Percentiles rank a stretch among this genome's conserved stretches.
These are phyloP conservation scores for Fundulus diaphanus DNA, from an alignment of 2,797 vertebrate genomes.

Conservation along the genomic window DNA sequence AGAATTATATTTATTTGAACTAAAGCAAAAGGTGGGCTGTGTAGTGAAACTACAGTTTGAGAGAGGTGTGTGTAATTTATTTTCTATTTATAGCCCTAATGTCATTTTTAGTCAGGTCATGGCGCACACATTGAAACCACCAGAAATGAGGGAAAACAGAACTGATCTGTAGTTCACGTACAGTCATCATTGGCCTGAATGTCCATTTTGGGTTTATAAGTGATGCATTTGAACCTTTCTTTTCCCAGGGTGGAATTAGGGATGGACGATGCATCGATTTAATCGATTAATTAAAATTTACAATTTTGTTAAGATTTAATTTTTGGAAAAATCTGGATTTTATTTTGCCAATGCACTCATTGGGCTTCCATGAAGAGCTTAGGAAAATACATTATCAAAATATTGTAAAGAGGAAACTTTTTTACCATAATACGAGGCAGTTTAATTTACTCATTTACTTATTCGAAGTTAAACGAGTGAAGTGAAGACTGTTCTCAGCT, in stretches of 20 bases:
- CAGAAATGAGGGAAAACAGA: not conserved
- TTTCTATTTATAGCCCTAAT: conserved; percentile 37
- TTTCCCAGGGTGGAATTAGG: not conserved
- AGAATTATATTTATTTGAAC: conserved; percentile 66
- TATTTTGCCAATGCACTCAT: too few relatives aligned
- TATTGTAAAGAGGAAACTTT: too few relatives aligned
- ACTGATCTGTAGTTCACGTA: not conserved
- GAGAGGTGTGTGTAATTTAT: conserved; percentile 16
- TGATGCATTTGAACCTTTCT: not conserved
- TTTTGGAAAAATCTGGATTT: too few relatives aligned
- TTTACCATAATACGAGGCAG: too few relatives aligned
- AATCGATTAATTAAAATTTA: not conserved
- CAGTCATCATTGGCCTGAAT: not conserved
- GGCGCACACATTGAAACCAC: conserved; percentile 20
- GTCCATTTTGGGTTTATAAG: not conserved
- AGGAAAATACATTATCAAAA: too few relatives aligned
- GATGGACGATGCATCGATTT: not conserved
- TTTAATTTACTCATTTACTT: too few relatives aligned
- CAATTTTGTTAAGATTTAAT: too few relatives aligned
- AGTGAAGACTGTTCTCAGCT: too few relatives aligned
- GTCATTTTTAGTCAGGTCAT: conserved; percentile 31
- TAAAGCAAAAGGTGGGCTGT: conserved; percentile 42
- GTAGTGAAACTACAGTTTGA: conserved; percentile 37
- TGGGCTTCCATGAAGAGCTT: too few relatives aligned
- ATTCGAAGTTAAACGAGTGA: too few relatives aligned